Percentiles rank a stretch among this genome's conserved stretches.
Evolutionary conservation across 2,888 invertebrate species (phyloP).

Genomic region (Antitype chi): DNA sequence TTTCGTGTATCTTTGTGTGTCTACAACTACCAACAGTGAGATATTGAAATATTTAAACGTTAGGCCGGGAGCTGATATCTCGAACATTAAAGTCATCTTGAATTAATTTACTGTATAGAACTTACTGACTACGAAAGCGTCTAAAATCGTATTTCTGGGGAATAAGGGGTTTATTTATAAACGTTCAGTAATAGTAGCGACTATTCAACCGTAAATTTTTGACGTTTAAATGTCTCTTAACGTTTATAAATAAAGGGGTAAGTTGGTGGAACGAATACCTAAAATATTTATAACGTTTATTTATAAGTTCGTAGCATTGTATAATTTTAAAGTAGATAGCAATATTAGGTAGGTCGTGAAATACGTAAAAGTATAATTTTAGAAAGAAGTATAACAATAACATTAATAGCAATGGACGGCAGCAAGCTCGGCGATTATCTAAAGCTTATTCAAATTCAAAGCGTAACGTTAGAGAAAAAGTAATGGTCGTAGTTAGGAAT

Average conservation of each 20-base stretch:
- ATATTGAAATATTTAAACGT: conserved; percentile 57
- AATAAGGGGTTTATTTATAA: conserved; percentile 1
- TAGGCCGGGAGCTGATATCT: conserved; percentile 56
- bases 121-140: conserved; percentile 50
- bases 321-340: conserved; percentile 54
- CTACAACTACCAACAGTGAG: conserved; percentile 64
- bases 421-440: conserved; percentile 80
- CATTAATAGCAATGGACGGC: conserved; percentile 83
- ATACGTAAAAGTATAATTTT: conserved; percentile 63
- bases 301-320: conserved; percentile 49
- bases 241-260: not conserved
- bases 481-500: conserved; percentile 45
- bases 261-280: conserved; percentile 41
- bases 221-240: not conserved
- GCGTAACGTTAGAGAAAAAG: conserved; percentile 52
- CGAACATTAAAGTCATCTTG: conserved; percentile 30
- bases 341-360: conserved; percentile 50
- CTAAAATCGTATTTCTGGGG: conserved; percentile 38
- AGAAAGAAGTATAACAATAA: conserved; percentile 67
- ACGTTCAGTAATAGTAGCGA: not conserved
- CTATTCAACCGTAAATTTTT: not conserved
- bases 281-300: conserved; percentile 47
- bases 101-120: conserved; percentile 35
- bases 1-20: conserved; percentile 48
- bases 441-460: conserved; percentile 68